A percentile compares a stretch with the other conserved stretches of the same genome.
Conservation (phyloP, 2,888 invertebrate genomes). For the Serripes groenlandicus region DNA sequence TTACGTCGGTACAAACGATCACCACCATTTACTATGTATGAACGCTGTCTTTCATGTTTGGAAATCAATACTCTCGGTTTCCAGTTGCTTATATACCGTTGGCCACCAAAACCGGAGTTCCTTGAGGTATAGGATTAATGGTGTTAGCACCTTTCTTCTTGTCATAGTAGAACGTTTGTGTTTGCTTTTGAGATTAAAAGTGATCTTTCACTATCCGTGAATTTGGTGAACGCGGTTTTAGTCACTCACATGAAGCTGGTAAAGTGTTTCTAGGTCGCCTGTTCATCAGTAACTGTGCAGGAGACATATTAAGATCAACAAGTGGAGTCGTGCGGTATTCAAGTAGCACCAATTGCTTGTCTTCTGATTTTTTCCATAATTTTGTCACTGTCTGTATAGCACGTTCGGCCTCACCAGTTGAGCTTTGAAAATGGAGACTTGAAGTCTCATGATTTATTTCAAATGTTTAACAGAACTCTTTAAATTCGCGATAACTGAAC, state of each 20-base stretch:
- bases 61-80: no score
- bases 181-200: slow-evolving; percentile 28
- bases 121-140: no score
- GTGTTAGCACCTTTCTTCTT: no score
- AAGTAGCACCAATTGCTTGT: slow-evolving; percentile 57
- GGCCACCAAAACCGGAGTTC: no score
- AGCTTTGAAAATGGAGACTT: slow-evolving; percentile 65
- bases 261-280: slow-evolving; percentile 60
- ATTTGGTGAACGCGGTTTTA: slow-evolving; percentile 35
- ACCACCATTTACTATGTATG: no score
- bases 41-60: no score
- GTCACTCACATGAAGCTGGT: slow-evolving; percentile 32
- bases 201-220: slow-evolving; percentile 18
- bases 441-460: slow-evolving; percentile 64
- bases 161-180: slow-evolving; percentile 28
- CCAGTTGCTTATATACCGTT: no score
- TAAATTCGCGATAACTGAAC: slow-evolving; percentile 57
- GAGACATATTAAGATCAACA: slow-evolving; percentile 46
- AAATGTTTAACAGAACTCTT: slow-evolving; percentile 49
- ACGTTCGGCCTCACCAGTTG: slow-evolving; percentile 69
- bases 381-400: slow-evolving; percentile 68
- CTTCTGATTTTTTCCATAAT: slow-evolving; percentile 64
- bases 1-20: no score
- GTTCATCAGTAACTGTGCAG: slow-evolving; percentile 62
- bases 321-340: slow-evolving; percentile 67